Percentiles rank a stretch among this genome's conserved stretches.
phyloP scores from a whole-genome alignment of 1,140 invertebrate genomes.

The Venustaconcha ellipsiformis region DNA sequence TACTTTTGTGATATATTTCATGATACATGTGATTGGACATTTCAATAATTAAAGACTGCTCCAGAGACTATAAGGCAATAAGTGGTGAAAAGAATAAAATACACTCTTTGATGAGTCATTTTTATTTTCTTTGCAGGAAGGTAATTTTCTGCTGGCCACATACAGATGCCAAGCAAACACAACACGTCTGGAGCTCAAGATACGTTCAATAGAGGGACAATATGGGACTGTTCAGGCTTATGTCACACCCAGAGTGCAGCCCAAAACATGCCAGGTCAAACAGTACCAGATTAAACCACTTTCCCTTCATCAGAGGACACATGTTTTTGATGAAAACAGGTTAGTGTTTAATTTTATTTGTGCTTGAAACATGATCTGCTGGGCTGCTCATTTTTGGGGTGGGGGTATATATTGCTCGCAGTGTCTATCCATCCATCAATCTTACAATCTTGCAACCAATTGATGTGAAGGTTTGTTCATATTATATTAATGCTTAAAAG shows the following conservation, averaged over 20 bases:
- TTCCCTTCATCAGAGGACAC: slow-evolving; percentile 79
- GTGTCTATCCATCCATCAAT: no score
- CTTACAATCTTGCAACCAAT: no score
- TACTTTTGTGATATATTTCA: no score
- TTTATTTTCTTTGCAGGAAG: slow-evolving; percentile 71
- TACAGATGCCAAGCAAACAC: slow-evolving; percentile 90
- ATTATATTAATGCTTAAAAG: no score
- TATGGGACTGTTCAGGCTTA: slow-evolving; percentile 83
- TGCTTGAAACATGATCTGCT: not conserved
- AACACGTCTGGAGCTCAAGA: slow-evolving; percentile 83
- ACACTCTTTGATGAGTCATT: no score
- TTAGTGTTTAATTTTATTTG: slow-evolving; percentile 38
- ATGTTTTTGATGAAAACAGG: slow-evolving; percentile 75
- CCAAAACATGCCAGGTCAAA: slow-evolving; percentile 80
- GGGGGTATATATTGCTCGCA: no score
- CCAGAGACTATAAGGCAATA: no score
- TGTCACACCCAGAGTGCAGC: slow-evolving; percentile 83
- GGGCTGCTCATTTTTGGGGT: no score
- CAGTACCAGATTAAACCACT: slow-evolving; percentile 81
- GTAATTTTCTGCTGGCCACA: slow-evolving; percentile 84
- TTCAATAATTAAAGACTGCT: no score
- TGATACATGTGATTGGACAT: no score
- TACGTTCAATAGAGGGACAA: slow-evolving; percentile 83
- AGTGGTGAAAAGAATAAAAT: no score
- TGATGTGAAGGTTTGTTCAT: no score